Base-by-base conservation (phyloP, 1,140 invertebrate genomes). In the Ips nitidus region DNA sequence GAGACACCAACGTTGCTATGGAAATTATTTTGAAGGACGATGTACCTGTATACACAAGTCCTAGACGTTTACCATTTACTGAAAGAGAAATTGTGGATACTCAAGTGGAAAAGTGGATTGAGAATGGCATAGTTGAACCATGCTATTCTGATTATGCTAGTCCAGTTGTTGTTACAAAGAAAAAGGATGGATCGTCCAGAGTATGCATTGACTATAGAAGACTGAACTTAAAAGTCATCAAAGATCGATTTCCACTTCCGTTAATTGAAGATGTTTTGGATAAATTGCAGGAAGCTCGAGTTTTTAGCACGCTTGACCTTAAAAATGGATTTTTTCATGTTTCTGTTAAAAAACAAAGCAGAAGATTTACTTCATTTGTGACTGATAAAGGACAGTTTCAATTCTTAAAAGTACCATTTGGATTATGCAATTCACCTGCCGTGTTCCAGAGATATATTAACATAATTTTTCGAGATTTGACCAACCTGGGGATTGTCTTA, bases 191-290 rank as follows among this genome's bases (percentile, higher is more conserved):
- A 40, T 1, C n/a, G 1, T 63, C 70, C 2, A 52, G 84, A 43
- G 77, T 86, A 4, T 87, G 84, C 75, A 71, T 84, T 1, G 84
- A 87, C 70, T 86, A 81, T 71, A 68, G 83, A 8, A 56, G 59
- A 47, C 58, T 86, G 1, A 86, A 86, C 69, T 74, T 75, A 52
- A 68, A 55, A 40, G 74, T 78, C 41, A 53, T 75, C 39, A 74
- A 77, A 71, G 70, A 80, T 50, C 62, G 70, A 4, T 81, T 59
- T 73, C 75, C 75, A 2, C 45, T 77, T 38, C 75, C 71, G 5
- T 58, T 73, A 61, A 78, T 77, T 36, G 75, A 76, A 39, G 73
- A 76, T 45, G 59, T 47, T 42, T 47, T 76, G 2, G 70, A 75
- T 66, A 52, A 50, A 66, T 61, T 77, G 43, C 45, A 73, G 59